Conservation (phyloP, 1,140 invertebrate species). For the Bombus haemorrhoidalis region DNA sequence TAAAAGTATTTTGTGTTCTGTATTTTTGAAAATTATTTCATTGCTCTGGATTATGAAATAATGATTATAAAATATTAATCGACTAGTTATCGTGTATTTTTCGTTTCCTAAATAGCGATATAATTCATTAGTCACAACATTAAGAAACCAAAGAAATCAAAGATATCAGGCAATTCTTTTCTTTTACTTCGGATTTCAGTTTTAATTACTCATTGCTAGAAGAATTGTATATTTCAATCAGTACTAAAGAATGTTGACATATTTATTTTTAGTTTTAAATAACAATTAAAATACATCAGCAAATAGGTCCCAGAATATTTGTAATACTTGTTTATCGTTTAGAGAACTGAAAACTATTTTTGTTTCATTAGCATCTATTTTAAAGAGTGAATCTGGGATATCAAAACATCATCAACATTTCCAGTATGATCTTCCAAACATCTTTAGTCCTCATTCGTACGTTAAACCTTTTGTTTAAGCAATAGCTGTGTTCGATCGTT, state of each 20-base stretch:
- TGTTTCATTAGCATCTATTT: neutral
- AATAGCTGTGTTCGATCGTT: no score
- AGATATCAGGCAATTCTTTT: no score
- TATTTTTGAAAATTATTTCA: neutral
- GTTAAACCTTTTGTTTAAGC: neutral
- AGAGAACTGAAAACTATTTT: neutral
- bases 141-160: neutral
- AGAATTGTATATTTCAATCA: no score
- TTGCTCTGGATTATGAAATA: neutral
- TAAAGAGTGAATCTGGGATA: slow-evolving; percentile 51
- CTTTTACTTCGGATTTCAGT: no score
- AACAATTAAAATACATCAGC: no score
- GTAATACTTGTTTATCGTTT: no score
- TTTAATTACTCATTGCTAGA: no score
- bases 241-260: no score
- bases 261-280: no score
- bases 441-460: neutral
- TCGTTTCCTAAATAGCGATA: neutral
- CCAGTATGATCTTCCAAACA: neutral
- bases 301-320: no score
- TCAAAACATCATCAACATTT: slow-evolving; percentile 44
- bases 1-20: neutral
- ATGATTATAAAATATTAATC: neutral
- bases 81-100: neutral
- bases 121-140: no score